Evolutionary conservation across 2,888 invertebrate species (phyloP), one percentile per base, ranked within the genome.

Genomic region (Bibio marci): DNA sequence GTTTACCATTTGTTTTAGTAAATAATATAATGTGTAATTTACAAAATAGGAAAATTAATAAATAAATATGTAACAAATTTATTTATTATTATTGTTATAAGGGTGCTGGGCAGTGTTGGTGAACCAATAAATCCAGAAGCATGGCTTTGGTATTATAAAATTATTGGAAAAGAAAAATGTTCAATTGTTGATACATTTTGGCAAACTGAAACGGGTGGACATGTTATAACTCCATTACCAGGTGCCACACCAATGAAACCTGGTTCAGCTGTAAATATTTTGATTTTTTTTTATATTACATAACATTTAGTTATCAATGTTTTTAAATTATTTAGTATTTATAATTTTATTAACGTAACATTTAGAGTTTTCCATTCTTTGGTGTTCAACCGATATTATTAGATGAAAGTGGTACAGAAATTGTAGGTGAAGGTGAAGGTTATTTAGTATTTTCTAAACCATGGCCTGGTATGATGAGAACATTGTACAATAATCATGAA

Each of bases 191-290:
- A 99, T 58, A 99, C 98, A 0, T 98, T 92, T 65, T 98, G 97
- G 97, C 98, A 98, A 66, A 98, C 98, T 1, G 98, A 98, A 68
- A 98, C 97, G 5, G 97, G 97, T 8, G 97, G 97, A 1, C 95
- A 97, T 64, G 87, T 95, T 15, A 71, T 98, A 35, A 92, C 95
- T 27, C 90, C 95, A 26, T 63, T 98, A 37, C 97, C 98, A 0
- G 95, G 94, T 15, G 90, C 88, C 15, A 94, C 88, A 2, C 87
- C 91, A 12, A 87, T 91, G 76, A 98, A 98, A 63, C 97, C 98
- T 2, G 97, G 97, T 43, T 85, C 95, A 41, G 97, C 98, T 45
- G 92, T 92, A 66, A 75, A 78, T 69, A n/a, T 22, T 22, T 22
- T 22, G 4, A 22, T 22, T 22, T 22, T 22, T 6, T 22, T 22